Evolutionary conservation across 2,888 invertebrate species (phyloP), one percentile per base, ranked within the genome.

Genomic region (Stegophylla sp.): DNA sequence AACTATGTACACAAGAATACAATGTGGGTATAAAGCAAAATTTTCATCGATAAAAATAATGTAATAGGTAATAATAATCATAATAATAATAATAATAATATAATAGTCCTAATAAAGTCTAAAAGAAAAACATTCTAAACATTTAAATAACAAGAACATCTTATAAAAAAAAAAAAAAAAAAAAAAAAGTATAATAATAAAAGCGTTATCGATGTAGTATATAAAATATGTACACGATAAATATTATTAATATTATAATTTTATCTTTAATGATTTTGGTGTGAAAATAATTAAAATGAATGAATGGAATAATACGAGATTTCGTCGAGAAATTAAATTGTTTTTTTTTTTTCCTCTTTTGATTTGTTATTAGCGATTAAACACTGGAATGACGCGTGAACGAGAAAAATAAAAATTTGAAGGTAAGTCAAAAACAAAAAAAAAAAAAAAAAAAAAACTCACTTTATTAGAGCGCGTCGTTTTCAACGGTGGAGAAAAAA

Each of bases 41-140:
- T 34, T 7, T 34, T 7, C 34, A 34, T 34, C 7, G 34, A 2
- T 17, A 15, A 17, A 51, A 51, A 51, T 15, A 4, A 51, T 45
- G 15, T 12, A 45, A 43, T 9, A 4, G 43, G 7, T 9, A 4
- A 45, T 45, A 45, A 45, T 45, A 45, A 45, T 15, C 4, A 45
- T 15, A 45, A 45, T 15, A 2, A 45, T 12, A 12, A 45, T 15
- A 45, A 45, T 12, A 12, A 45, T 45, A 45, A 45, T 51, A 77
- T 77, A 77, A 77, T 69, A 77, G 45, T 77, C 43, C 67, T 67
- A 76, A 69, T 79, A 79, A 79, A 79, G 79, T 79, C 79, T 79
- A 79, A 79, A 79, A 79, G 79, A 79, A 79, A 79, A 79, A 79
- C 79, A 79, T 79, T 79, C 69, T 79, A 79, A 79, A 79, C 79